Conservation (phyloP, 2,888 invertebrate species). For the Gymnoscelis rufifasciata region DNA sequence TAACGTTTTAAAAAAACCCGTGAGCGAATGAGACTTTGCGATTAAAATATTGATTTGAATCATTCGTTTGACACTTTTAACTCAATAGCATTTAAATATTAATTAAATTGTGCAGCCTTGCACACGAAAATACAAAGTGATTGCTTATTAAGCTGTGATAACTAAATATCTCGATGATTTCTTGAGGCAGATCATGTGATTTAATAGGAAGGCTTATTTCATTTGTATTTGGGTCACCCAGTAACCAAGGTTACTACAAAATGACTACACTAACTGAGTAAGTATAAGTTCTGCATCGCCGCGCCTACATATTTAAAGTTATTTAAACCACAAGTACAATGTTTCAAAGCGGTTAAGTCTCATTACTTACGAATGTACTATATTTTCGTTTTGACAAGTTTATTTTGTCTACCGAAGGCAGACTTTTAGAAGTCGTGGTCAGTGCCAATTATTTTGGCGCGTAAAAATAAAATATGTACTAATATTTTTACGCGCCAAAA, state of each 20-base stretch:
- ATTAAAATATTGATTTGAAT: too few relatives aligned
- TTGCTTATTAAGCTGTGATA: neutral
- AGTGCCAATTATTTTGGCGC: too few relatives aligned
- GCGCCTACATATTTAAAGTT: conserved; percentile 46
- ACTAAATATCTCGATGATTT: neutral
- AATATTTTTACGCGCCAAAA: too few relatives aligned
- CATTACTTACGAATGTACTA: conserved; percentile 48
- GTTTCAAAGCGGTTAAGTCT: conserved; percentile 30
- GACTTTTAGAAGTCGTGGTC: too few relatives aligned
- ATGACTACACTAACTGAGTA: neutral
- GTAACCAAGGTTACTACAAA: conserved; percentile 45
- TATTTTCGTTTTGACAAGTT: conserved; percentile 8
- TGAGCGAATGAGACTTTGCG: too few relatives aligned
- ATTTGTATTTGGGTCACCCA: conserved; percentile 48
- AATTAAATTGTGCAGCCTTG: too few relatives aligned
- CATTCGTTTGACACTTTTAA: too few relatives aligned
- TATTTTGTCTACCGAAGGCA: too few relatives aligned
- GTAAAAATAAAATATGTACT: too few relatives aligned
- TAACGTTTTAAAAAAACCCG: too few relatives aligned
- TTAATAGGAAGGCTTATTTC: conserved; percentile 27
- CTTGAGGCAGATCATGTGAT: neutral
- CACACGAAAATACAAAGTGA: too few relatives aligned
- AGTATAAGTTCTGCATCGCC: conserved; percentile 30
- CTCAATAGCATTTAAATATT: too few relatives aligned
- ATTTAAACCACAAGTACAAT: conserved; percentile 32